Base-by-base conservation (phyloP, 2,113 vertebrate species). In the Melanotaenia duboulayi region DNA sequence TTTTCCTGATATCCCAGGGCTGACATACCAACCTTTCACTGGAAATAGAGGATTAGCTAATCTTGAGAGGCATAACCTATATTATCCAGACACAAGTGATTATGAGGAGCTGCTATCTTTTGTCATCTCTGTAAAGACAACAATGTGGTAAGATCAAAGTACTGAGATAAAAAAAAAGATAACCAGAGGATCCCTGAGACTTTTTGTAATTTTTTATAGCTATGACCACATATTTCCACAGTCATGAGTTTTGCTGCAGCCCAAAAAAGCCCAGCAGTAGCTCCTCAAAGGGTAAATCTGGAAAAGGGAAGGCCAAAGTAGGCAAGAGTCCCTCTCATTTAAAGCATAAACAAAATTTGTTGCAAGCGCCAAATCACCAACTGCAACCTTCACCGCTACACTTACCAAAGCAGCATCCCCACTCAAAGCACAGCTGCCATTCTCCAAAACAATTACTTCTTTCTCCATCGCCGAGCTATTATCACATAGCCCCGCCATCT, bases 151-250 rank as follows among this genome's bases (percentile, higher is more conserved):
- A 75, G 67, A 46, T 23, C 22, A 35, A 68, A 59, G 20, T 37
- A 61, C 20, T 32, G 65, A n/a, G 19, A 52, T 28, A 52, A 35
- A 16, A 44, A 17, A 65, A 23, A 46, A 28, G 28, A 28, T 4
- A 48, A 54, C 49, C 25, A 48, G 20, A 22, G 12, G 24, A 57
- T 39, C 25, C 56, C 46, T 63, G n/a, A 49, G 22, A 17, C 22
- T 58, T 52, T 68, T 50, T 48, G 19, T 37, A 55, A 7, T 51
- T 65, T 2, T 60, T 72, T 52, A 25, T 20, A 73, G 76, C 61
- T 54, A 95, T 95, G 94, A 93, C 87, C 35, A 89, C 91, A 63
- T 92, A 92, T 79, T 93, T 89, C 77, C 90, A 92, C 71, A 93
- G 85, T 70, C 91, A 93, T 76, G 93, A 94, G 55, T 91, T 92